These are phyloP conservation scores for Sclerodermus sp. DNA, from an alignment of 2,888 invertebrate genomes.

Conservation along the genomic window DNA sequence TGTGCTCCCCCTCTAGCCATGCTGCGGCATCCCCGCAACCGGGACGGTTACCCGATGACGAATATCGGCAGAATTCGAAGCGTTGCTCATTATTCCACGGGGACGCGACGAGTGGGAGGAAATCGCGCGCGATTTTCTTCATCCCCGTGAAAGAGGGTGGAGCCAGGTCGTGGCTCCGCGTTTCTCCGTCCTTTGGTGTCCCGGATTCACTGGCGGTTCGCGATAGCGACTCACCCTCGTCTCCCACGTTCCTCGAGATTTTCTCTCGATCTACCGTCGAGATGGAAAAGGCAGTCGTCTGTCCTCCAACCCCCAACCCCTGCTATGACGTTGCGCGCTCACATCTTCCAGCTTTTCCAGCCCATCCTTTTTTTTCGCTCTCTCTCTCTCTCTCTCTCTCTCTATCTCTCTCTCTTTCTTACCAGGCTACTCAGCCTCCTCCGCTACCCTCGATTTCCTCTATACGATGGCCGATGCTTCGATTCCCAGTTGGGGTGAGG, in stretches of 20 bases:
- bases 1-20: too few species aligned
- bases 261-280: slow-evolving; percentile 32
- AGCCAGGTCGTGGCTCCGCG: slow-evolving; percentile 3
- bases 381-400: slow-evolving; percentile 10
- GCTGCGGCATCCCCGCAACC: too few species aligned
- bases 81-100: slow-evolving; percentile 39
- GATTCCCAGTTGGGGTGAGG: slow-evolving; percentile 13
- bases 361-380: too few species aligned
- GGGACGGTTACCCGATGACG: neutral
- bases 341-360: too few species aligned
- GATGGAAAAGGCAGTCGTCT: slow-evolving; percentile 29
- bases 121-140: slow-evolving; percentile 39
- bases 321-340: too few species aligned
- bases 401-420: slow-evolving; percentile 6
- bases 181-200: neutral
- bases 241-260: slow-evolving; percentile 31
- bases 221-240: slow-evolving; percentile 15
- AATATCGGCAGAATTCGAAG: slow-evolving; percentile 22
- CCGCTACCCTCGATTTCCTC: slow-evolving; percentile 33
- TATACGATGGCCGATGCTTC: slow-evolving; percentile 19
- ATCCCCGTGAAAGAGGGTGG: slow-evolving; percentile 21
- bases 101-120: slow-evolving; percentile 28
- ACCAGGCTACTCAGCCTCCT: too few species aligned
- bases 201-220: too few species aligned
- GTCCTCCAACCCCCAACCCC: too few species aligned